Conservation (phyloP, 2,113 vertebrate genomes). For the Deroptyus accipitrinus region DNA sequence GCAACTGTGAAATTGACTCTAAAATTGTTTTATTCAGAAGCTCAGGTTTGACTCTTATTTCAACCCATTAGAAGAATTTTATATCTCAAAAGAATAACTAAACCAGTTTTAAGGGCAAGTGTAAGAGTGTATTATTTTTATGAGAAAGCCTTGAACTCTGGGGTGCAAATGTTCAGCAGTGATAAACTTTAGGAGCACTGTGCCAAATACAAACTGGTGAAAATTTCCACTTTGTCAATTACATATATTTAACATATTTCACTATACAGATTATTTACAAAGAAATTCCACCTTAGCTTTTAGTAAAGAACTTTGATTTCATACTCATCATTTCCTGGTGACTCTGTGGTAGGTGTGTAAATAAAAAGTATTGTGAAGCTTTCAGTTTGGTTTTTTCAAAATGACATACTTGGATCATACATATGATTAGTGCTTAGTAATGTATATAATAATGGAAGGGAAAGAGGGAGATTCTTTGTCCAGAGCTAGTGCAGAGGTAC, state of each 20-base stretch:
- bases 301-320: not conserved
- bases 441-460: not conserved
- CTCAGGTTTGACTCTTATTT: not conserved
- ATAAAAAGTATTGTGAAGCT: not conserved
- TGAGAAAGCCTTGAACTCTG: not conserved
- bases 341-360: not conserved
- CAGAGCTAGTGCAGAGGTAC: not conserved
- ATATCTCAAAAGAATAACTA: not conserved
- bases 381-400: not conserved
- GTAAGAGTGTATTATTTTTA: not conserved
- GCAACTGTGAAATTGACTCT: not conserved
- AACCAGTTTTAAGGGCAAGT: not conserved
- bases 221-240: not conserved
- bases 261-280: not conserved
- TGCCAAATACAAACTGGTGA: not conserved
- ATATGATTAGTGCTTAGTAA: not conserved
- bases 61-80: not conserved
- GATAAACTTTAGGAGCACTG: not conserved
- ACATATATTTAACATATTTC: not conserved
- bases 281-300: not conserved
- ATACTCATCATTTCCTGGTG: not conserved
- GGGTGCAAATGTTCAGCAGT: not conserved
- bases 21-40: not conserved
- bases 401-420: accelerated
- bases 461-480: not conserved